Conservation (phyloP, 2,797 vertebrate genomes). For the Pterois miles region DNA sequence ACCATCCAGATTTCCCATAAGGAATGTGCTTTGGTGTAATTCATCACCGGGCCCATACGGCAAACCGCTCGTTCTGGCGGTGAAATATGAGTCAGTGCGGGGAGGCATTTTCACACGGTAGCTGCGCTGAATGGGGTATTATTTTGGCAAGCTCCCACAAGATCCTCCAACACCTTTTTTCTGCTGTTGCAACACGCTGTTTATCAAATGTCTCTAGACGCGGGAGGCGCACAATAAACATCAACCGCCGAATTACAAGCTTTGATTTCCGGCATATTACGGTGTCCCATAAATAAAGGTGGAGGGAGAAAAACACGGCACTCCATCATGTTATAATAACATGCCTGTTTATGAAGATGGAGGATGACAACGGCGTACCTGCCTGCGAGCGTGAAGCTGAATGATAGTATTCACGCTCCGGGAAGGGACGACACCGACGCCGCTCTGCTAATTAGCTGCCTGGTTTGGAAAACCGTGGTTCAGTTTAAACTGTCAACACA, state of each 20-base stretch:
- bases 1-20: conserved; percentile 84
- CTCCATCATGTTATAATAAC: conserved; percentile 76
- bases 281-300: conserved; percentile 57
- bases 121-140: conserved; percentile 76
- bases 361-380: conserved; percentile 68
- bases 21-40: conserved; percentile 81
- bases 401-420: conserved; percentile 56
- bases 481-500: conserved; percentile 12
- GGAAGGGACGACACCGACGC: conserved; percentile 25
- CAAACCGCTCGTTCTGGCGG: conserved; percentile 75
- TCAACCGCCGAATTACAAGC: conserved; percentile 74
- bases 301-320: conserved; percentile 49
- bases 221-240: conserved; percentile 76
- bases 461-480: conserved; percentile 31
- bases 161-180: conserved; percentile 74
- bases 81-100: conserved; percentile 79
- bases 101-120: conserved; percentile 76
- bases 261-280: conserved; percentile 72
- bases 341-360: conserved; percentile 73
- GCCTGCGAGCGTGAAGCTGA: conserved; percentile 60
- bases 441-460: conserved; percentile 56
- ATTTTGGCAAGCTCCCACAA: conserved; percentile 81
- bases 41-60: conserved; percentile 80
- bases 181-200: conserved; percentile 71
- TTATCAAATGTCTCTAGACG: conserved; percentile 76